A percentile compares a stretch with the other conserved stretches of the same genome.
Conservation (phyloP, 2,797 vertebrate genomes). For the Valencia hispanica region DNA sequence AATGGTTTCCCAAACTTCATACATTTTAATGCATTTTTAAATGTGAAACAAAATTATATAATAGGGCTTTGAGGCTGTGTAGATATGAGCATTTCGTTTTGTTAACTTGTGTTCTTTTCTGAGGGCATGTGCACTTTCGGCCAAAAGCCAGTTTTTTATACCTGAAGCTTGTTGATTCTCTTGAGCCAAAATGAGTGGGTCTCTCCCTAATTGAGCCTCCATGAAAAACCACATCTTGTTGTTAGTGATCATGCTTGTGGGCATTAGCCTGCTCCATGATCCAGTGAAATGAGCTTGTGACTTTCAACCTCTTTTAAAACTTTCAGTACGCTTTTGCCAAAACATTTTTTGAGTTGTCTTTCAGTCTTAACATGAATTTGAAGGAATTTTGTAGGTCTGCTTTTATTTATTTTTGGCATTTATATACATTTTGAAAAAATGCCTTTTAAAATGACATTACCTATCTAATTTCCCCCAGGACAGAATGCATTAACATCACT, state of each 20-base stretch:
- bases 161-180: slow-evolving; percentile 59
- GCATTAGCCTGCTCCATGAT: slow-evolving; percentile 53
- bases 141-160: slow-evolving; percentile 37
- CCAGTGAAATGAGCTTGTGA: slow-evolving; percentile 50
- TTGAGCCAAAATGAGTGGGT: slow-evolving; percentile 53
- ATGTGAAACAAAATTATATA: neutral
- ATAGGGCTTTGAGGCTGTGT: neutral
- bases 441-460: neutral
- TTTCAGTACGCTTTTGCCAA: slow-evolving; percentile 39
- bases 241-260: slow-evolving; percentile 44
- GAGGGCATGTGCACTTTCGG: slow-evolving; percentile 32
- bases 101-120: slow-evolving; percentile 8
- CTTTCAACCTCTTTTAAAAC: slow-evolving; percentile 62
- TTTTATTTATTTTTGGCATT: neutral
- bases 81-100: slow-evolving; percentile 20
- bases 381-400: neutral
- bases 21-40: neutral
- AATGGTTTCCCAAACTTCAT: no score
- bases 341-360: slow-evolving; percentile 24
- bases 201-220: slow-evolving; percentile 64
- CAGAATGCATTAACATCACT: neutral
- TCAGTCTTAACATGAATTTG: neutral
- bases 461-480: neutral
- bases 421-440: neutral
- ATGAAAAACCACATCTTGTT: slow-evolving; percentile 50